phyloP scores from a whole-genome alignment of 2,797 vertebrate species.

The Pipistrellus pygmaeus region DNA sequence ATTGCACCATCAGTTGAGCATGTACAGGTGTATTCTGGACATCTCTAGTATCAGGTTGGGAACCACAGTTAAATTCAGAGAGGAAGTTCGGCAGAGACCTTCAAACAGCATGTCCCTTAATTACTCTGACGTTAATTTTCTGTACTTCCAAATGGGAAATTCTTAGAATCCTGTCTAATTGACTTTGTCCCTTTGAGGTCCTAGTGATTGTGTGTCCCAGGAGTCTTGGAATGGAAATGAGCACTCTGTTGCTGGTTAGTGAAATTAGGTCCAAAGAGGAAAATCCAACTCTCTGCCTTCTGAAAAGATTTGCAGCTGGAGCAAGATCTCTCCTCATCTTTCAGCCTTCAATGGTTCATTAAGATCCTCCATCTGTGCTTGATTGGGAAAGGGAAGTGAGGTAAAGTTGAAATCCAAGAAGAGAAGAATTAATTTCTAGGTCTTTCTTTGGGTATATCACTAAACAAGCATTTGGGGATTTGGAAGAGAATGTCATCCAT shows the following conservation, averaged over 20 bases:
- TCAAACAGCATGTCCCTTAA: neutral
- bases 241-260: neutral
- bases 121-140: slow-evolving; percentile 19
- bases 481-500: neutral
- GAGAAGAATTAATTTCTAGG: neutral
- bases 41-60: slow-evolving; percentile 23
- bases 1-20: slow-evolving; percentile 64
- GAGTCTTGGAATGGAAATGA: neutral
- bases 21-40: slow-evolving; percentile 71
- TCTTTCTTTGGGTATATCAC: neutral
- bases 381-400: neutral
- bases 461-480: neutral
- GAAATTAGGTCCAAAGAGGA: neutral
- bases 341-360: neutral
- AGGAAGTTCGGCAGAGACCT: slow-evolving; percentile 19
- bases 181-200: neutral
- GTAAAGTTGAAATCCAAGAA: neutral
- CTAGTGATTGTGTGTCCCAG: neutral
- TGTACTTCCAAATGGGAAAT: slow-evolving; percentile 16
- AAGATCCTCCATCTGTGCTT: neutral
- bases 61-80: slow-evolving; percentile 44
- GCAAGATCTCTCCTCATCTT: neutral
- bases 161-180: neutral
- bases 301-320: neutral
- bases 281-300: neutral